Base-by-base conservation (phyloP, 2,797 vertebrate species). In the Silurus lanzhouensis region DNA sequence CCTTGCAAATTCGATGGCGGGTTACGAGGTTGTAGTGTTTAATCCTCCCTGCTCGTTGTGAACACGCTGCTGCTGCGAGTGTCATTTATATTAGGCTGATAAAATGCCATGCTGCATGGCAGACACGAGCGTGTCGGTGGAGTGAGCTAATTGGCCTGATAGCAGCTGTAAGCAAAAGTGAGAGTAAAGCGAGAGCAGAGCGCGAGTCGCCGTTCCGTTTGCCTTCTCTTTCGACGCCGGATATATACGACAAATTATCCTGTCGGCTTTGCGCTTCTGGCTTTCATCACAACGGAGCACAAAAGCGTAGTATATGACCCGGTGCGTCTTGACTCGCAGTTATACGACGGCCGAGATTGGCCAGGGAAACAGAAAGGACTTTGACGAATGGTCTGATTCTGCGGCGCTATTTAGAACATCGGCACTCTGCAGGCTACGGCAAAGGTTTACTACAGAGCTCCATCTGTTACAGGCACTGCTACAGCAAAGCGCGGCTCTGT, bases 201-300 rank as follows among this genome's bases (percentile, higher is more conserved):
- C 70, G 86, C 88, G 89, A 93, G 91, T 89, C 91, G 91, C 87
- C 89, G 88, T 88, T 90, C 72, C 89, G 87, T 91, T 89, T 92
- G 57, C 25, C 25, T 12, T 27, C 8, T 19, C 90, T 87, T 91
- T 89, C 76, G 67, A 76, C 84, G 87, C 83, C 72, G 87, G 89
- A 88, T 87, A 38, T 38, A 44, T 91, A 84, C 48, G 48, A 84
- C 87, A 85, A 86, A 86, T 91, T 82, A 89, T 88, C 90, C 86
- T 86, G 87, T 91, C 90, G 90, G 90, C 91, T 92, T 90, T 88
- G 90, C 79, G 89, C 88, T 86, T 77, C 87, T 88, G 88, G 89
- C 88, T 88, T 85, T 72, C 67, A 84, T 82, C 87, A 79, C 10
- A 13, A 57, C 31, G 82, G 84, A 84, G 88, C 44, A 77, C 67